Base-by-base conservation (phyloP, 2,888 invertebrate genomes). In the Petrolisthes cinctipes region DNA sequence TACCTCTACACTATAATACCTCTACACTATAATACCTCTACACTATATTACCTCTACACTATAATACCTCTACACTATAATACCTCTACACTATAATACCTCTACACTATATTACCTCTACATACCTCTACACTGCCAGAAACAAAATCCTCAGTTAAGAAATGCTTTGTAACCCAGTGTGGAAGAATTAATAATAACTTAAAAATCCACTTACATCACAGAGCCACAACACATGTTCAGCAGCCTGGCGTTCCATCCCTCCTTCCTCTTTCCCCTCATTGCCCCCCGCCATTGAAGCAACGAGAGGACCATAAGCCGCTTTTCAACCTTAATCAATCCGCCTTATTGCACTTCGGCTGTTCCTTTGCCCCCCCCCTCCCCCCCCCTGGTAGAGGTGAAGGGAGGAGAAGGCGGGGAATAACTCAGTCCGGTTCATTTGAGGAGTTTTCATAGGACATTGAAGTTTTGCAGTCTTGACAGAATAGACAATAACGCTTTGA, bases 301-400 rank as follows among this genome's bases (percentile, higher is more conserved):
- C 86, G 23, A 73, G 53, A 20, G 20, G 37, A n/a, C 78, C 56
- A 56, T 82, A 83, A 86, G 82, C 86, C 37, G 56, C 87, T 88
- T 88, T 88, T 88, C 84, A 88, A 37, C 57, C 68, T 71, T 53
- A 81, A 88, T 88, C 87, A 88, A 84, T 88, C 75, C 87, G 84
- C 87, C 83, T 81, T 88, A 88, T 88, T 88, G 87, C 87, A 84
- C 87, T 68, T 53, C 51, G 80, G 79, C 20, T 66, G 78, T 79
- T 79, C 79, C 73, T 56, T 76, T 78, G 71, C 23, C 53, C 37
- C 78, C 66, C 66, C 78, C 53, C 68, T 71, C 51, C 66, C 23
- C 51, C 76, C n/a, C 66, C 20, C 14, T 53, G 53, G 37, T 9
- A 20, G 20, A 17, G 73, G 73, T 9, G 4, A 73, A 20, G 23